phyloP scores from a whole-genome alignment of 1,140 invertebrate genomes.

The Parasteatoda tepidariorum region DNA sequence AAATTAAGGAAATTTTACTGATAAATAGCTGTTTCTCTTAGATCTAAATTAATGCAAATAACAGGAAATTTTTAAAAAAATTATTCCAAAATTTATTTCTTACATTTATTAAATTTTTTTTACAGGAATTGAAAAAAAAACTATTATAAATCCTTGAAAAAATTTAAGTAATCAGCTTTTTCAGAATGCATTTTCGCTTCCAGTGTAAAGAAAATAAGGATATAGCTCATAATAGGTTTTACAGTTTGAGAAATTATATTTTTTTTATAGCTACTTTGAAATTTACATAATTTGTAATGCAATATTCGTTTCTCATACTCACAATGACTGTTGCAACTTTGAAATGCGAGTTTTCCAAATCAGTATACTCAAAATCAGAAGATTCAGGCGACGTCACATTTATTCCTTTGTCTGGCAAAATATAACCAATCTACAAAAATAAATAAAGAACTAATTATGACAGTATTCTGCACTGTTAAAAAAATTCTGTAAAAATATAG shows the following conservation, averaged over 20 bases:
- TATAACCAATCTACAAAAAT: conserved; percentile 20
- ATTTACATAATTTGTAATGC: neutral
- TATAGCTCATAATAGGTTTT: neutral
- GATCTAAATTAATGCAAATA: too few relatives aligned
- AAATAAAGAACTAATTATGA: too few relatives aligned
- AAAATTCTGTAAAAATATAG: too few relatives aligned
- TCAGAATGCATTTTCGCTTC: neutral
- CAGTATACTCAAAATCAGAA: conserved; percentile 25
- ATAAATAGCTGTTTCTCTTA: too few relatives aligned
- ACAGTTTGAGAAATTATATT: too few relatives aligned
- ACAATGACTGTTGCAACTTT: conserved; percentile 35
- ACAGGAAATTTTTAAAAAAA: too few relatives aligned
- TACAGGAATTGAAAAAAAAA: neutral
- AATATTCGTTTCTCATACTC: neutral
- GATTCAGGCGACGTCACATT: conserved; percentile 14
- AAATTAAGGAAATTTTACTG: too few relatives aligned
- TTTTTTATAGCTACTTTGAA: too few relatives aligned
- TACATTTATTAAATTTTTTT: too few relatives aligned
- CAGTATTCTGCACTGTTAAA: too few relatives aligned
- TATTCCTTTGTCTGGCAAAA: neutral
- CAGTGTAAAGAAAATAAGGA: neutral
- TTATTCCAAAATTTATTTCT: too few relatives aligned
- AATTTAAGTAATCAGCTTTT: neutral
- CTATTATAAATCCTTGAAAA: neutral
- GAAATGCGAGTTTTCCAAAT: conserved; percentile 16